Evolutionary conservation across 2,113 vertebrate genomes (phyloP).

Genomic region (Callocephalon fimbriatum): DNA sequence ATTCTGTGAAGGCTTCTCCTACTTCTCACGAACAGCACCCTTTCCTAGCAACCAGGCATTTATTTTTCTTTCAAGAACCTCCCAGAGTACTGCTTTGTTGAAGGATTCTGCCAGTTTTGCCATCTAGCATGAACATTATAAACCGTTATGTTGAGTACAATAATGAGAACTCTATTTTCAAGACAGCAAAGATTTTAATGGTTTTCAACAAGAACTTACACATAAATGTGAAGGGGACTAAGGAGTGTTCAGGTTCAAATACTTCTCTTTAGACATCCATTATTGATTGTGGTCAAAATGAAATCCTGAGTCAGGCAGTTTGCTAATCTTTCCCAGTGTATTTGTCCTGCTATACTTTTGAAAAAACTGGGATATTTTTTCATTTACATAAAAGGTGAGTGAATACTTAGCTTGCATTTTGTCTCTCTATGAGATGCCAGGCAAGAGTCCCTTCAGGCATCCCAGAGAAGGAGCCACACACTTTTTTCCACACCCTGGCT

Average conservation of each 20-base stretch:
- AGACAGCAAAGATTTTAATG: background rate
- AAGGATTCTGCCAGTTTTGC: background rate
- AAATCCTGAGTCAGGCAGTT: background rate
- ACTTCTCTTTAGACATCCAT: rapidly evolving
- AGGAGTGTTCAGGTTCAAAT: background rate
- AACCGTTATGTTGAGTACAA: background rate
- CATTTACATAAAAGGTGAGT: background rate
- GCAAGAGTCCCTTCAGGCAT: background rate
- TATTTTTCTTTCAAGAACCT: background rate
- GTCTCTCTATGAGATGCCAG: background rate
- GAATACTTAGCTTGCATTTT: background rate
- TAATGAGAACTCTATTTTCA: background rate
- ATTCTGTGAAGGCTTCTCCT: background rate
- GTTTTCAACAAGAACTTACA: background rate
- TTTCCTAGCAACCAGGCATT: background rate
- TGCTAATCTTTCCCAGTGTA: rapidly evolving
- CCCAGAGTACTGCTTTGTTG: background rate
- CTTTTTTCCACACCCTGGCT: background rate
- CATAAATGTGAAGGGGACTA: background rate
- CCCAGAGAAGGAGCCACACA: background rate
- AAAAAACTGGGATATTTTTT: rapidly evolving
- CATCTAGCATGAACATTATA: background rate
- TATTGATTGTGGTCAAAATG: background rate
- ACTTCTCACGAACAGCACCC: background rate
- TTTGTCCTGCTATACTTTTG: background rate